phyloP scores from a whole-genome alignment of 2,888 invertebrate genomes.

The Clunio marinus region DNA sequence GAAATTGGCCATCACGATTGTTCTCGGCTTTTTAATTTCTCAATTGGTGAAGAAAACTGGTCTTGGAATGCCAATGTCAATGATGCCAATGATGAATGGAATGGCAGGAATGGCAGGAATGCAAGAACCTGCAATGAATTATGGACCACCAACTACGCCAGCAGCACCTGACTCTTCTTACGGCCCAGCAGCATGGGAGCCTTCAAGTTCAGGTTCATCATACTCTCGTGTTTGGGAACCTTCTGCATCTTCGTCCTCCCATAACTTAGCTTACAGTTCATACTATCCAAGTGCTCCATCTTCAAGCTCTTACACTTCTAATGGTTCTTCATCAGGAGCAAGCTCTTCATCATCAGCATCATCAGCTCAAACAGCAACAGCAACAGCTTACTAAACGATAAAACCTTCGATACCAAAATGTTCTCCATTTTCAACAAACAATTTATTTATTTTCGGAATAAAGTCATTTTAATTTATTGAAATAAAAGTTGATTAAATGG shows the following conservation, averaged over 20 bases:
- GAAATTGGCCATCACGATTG: slow-evolving; percentile 75
- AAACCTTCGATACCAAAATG: slow-evolving; percentile 8
- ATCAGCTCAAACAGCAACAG: slow-evolving; percentile 43
- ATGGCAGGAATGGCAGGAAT: slow-evolving; percentile 49
- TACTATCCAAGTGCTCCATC: slow-evolving; percentile 64
- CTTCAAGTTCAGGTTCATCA: slow-evolving; percentile 64
- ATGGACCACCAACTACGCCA: slow-evolving; percentile 64
- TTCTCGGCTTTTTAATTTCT: slow-evolving; percentile 74
- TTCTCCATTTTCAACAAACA: background rate
- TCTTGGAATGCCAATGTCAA: slow-evolving; percentile 66
- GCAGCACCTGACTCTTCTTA: slow-evolving; percentile 66
- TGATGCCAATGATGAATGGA: slow-evolving; percentile 55
- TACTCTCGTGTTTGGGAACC: slow-evolving; percentile 75
- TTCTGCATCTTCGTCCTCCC: slow-evolving; percentile 51
- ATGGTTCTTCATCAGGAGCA: slow-evolving; percentile 54
- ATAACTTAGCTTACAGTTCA: slow-evolving; percentile 66
- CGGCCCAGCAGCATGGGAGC: slow-evolving; percentile 65
- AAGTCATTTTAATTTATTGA: slow-evolving; percentile 18
- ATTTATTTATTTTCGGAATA: slow-evolving; percentile 23
- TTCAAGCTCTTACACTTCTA: slow-evolving; percentile 53
- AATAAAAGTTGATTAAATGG: background rate
- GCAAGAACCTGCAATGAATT: slow-evolving; percentile 58
- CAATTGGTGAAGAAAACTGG: slow-evolving; percentile 76
- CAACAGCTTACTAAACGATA: slow-evolving; percentile 28
- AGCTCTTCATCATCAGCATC: slow-evolving; percentile 50